Percentiles rank a stretch among this genome's conserved stretches.
phyloP scores from a whole-genome alignment of 2,888 invertebrate species.

The Dasysyrphus tricinctus region DNA sequence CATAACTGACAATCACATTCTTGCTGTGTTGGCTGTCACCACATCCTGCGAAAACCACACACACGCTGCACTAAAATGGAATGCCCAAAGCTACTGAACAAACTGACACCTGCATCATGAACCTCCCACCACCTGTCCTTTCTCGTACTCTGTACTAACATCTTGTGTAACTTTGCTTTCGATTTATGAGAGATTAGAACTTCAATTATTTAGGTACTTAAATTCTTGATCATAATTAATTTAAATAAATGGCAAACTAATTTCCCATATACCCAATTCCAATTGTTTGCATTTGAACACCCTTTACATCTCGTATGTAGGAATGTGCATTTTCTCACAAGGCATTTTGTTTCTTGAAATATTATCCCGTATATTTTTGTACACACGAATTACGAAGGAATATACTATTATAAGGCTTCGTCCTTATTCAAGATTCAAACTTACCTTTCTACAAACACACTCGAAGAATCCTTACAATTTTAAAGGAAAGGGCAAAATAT shows the following conservation, averaged over 20 bases:
- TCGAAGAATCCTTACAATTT: constrained; percentile 67
- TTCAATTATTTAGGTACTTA: too few relatives aligned
- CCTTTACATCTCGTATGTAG: neutral
- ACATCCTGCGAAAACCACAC: too few relatives aligned
- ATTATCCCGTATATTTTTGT: constrained; percentile 34
- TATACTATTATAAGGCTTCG: constrained; percentile 52
- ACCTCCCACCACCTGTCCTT: too few relatives aligned
- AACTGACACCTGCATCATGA: too few relatives aligned
- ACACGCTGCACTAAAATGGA: too few relatives aligned
- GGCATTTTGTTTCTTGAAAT: constrained; percentile 50
- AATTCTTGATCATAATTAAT: neutral
- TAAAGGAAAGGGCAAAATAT: constrained; percentile 62
- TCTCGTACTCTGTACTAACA: too few relatives aligned
- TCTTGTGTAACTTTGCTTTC: too few relatives aligned
- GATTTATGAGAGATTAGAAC: too few relatives aligned
- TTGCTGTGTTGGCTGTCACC: too few relatives aligned
- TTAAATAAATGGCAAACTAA: neutral
- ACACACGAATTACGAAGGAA: constrained; percentile 30
- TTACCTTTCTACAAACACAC: constrained; percentile 18
- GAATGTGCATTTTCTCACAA: constrained; percentile 3
- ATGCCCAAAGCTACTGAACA: too few relatives aligned
- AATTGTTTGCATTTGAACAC: neutral
- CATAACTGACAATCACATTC: too few relatives aligned
- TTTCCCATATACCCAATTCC: neutral
- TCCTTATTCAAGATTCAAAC: constrained; percentile 47